Percentiles rank a stretch among this genome's conserved stretches.
Conservation (phyloP, 2,888 invertebrate species). For the Phytoseiulus persimilis region DNA sequence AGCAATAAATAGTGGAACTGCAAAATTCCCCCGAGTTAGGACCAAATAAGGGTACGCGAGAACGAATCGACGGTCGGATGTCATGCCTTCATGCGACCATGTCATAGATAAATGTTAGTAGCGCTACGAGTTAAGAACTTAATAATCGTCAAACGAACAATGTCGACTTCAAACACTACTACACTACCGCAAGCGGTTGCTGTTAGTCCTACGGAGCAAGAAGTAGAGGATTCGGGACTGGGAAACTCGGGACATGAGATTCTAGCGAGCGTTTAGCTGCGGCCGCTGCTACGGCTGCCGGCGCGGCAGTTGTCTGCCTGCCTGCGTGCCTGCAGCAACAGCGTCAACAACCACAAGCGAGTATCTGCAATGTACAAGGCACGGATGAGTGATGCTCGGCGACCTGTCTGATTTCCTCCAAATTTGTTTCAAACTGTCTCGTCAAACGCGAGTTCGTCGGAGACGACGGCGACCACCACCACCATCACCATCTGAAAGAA, state of each 20-base stretch:
- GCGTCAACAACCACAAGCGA: not conserved
- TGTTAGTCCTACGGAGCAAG: conserved; percentile 35
- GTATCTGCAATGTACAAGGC: not conserved
- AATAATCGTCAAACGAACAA: not conserved
- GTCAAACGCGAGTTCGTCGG: not conserved
- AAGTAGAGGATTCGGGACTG: conserved; percentile 5
- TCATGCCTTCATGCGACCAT: not conserved
- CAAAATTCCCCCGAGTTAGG: not conserved
- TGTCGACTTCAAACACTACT: not conserved
- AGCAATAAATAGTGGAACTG: conserved; percentile 10
- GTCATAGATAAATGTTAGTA: not conserved
- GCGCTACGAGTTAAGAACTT: not conserved
- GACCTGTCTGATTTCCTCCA: not conserved
- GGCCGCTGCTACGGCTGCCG: not conserved
- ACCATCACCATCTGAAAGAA: conserved; percentile 5
- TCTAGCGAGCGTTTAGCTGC: conserved; percentile 5
- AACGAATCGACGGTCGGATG: not conserved
- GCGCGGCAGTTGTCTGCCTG: not conserved
- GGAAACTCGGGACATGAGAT: not conserved
- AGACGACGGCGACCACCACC: not conserved
- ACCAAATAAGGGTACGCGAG: not conserved
- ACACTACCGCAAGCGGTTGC: conserved; percentile 37
- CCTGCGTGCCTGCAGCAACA: not conserved
- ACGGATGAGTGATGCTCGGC: conserved; percentile 5
- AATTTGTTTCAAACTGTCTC: not conserved